Evolutionary conservation across 2,888 invertebrate species (phyloP).

Genomic region (Plusia festucae): DNA sequence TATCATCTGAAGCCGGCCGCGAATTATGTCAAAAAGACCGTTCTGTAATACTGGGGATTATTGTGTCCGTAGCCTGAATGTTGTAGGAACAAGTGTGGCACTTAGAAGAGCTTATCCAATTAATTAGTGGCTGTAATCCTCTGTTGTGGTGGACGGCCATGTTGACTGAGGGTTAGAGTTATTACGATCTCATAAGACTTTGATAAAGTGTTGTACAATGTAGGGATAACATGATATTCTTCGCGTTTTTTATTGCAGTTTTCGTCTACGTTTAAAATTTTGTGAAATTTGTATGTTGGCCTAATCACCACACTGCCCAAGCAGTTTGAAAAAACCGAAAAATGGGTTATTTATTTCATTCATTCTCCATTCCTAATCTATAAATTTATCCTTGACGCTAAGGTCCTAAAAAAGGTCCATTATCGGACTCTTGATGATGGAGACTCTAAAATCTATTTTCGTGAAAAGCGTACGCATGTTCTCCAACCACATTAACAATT

Average conservation of each 20-base stretch:
- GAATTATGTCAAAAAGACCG: constrained; percentile 11
- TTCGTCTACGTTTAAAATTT: too few species aligned
- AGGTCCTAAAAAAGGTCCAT: too few species aligned
- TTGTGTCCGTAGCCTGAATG: constrained; percentile 3
- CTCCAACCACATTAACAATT: neutral
- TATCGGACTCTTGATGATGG: too few species aligned
- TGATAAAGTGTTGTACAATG: neutral
- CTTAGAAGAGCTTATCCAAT: neutral
- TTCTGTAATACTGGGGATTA: constrained; percentile 9
- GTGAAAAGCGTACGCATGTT: neutral
- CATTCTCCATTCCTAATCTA: too few species aligned
- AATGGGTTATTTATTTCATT: too few species aligned
- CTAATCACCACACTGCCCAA: too few species aligned
- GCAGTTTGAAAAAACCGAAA: too few species aligned
- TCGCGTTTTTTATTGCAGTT: too few species aligned
- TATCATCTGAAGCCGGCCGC: neutral
- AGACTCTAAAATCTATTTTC: neutral
- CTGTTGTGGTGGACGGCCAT: neutral
- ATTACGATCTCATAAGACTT: neutral
- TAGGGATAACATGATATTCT: neutral
- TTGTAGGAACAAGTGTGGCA: neutral
- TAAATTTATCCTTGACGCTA: too few species aligned
- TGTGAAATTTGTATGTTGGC: too few species aligned
- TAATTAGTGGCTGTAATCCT: constrained; percentile 5
- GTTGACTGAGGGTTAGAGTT: constrained; percentile 2